Conservation (phyloP, 1,140 invertebrate species). For the Nebria ingens region DNA sequence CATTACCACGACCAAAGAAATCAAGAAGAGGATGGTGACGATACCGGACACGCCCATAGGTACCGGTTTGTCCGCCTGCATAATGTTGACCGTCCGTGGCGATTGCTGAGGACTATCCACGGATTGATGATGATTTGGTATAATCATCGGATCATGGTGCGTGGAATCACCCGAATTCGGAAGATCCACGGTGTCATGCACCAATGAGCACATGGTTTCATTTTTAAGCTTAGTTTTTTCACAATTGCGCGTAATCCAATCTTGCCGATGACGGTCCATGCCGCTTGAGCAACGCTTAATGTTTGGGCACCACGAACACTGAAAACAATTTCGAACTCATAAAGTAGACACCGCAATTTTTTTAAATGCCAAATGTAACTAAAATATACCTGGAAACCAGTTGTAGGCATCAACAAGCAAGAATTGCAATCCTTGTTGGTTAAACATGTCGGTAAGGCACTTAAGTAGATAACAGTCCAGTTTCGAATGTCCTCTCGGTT, state of each 20-base stretch:
- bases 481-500: slow-evolving; percentile 64
- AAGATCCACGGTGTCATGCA: slow-evolving; percentile 1
- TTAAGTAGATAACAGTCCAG: slow-evolving; percentile 73
- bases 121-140: neutral
- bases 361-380: slow-evolving; percentile 5
- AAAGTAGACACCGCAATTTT: neutral
- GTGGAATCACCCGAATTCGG: neutral
- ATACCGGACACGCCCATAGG: slow-evolving; percentile 47
- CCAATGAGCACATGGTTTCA: slow-evolving; percentile 32
- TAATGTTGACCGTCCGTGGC: slow-evolving; percentile 4
- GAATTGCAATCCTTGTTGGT: slow-evolving; percentile 62
- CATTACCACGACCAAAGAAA: slow-evolving; percentile 46
- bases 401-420: slow-evolving; percentile 52
- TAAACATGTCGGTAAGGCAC: slow-evolving; percentile 78
- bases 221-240: slow-evolving; percentile 40
- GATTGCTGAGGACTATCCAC: neutral
- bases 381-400: slow-evolving; percentile 47
- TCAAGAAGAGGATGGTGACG: slow-evolving; percentile 52
- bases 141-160: neutral
- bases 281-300: slow-evolving; percentile 77
- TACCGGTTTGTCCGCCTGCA: slow-evolving; percentile 20
- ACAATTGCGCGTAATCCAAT: slow-evolving; percentile 75
- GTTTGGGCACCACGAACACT: slow-evolving; percentile 81
- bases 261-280: slow-evolving; percentile 77
- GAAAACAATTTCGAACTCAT: slow-evolving; percentile 26